These are phyloP conservation scores for Sinocyclocheilus rhinocerous DNA, from an alignment of 2,113 vertebrate species.

Conservation along the genomic window DNA sequence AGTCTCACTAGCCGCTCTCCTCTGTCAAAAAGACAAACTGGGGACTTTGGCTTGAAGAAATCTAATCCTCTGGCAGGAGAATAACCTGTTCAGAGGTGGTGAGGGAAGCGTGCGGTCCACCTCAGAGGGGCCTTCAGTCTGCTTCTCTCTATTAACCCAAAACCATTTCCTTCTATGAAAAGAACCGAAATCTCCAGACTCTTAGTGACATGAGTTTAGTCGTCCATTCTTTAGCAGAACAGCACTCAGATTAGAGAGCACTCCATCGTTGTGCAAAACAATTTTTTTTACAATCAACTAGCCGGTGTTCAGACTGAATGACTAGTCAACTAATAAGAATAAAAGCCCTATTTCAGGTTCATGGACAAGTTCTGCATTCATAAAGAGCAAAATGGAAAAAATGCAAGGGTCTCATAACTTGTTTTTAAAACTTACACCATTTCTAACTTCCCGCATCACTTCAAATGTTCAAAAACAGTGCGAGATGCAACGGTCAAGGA, in stretches of 20 bases:
- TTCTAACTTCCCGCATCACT: neutral
- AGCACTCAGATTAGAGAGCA: neutral
- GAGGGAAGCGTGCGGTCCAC: constrained; percentile 30
- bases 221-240: neutral
- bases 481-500: neutral
- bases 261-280: neutral
- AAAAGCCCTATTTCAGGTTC: neutral
- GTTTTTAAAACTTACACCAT: neutral
- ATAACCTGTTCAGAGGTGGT: constrained; percentile 48
- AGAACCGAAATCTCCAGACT: neutral
- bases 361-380: no score
- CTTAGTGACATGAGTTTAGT: neutral
- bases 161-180: neutral
- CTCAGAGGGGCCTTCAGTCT: constrained; percentile 2
- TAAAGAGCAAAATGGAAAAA: no score
- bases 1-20: neutral
- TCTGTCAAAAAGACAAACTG: constrained; percentile 20
- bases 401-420: no score
- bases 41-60: constrained; percentile 35
- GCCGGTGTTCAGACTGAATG: neutral
- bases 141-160: constrained; percentile 28
- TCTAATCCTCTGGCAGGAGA: constrained; percentile 40
- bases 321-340: neutral
- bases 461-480: neutral
- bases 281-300: neutral